phyloP scores from a whole-genome alignment of 2,797 vertebrate genomes.

The Mus spretus region DNA sequence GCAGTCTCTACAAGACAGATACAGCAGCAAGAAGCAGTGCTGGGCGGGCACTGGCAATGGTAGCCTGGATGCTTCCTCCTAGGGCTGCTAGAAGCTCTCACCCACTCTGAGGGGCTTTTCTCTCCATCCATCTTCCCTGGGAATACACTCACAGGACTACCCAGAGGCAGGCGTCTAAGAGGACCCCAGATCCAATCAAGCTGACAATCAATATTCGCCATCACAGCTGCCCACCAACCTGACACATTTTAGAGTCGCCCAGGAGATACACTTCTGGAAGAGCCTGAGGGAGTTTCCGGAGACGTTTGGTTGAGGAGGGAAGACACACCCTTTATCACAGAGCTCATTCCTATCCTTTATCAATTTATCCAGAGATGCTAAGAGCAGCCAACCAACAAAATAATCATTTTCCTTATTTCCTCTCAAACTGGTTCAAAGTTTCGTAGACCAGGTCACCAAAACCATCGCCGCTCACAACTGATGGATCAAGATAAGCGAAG shows the following conservation, averaged over 20 bases:
- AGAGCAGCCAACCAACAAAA: neutral
- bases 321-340: neutral
- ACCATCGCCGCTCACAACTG: neutral
- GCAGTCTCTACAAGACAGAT: neutral
- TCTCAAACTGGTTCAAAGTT: neutral
- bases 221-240: neutral
- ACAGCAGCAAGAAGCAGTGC: neutral
- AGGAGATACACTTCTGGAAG: neutral
- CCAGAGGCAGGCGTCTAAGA: neutral
- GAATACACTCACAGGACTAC: neutral
- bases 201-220: neutral
- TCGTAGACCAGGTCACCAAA: neutral
- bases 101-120: neutral
- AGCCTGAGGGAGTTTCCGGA: neutral
- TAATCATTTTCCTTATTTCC: neutral
- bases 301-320: neutral
- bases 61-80: too few species aligned
- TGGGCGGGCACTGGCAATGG: neutral
- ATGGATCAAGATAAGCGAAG: neutral
- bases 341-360: neutral
- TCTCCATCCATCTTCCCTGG: neutral
- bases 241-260: neutral
- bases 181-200: neutral
- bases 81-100: neutral
- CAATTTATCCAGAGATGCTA: neutral